Percentiles rank a stretch among this genome's conserved stretches.
Evolutionary conservation across 1,140 invertebrate genomes (phyloP).

Genomic region (Pogonognathellus flavescens): DNA sequence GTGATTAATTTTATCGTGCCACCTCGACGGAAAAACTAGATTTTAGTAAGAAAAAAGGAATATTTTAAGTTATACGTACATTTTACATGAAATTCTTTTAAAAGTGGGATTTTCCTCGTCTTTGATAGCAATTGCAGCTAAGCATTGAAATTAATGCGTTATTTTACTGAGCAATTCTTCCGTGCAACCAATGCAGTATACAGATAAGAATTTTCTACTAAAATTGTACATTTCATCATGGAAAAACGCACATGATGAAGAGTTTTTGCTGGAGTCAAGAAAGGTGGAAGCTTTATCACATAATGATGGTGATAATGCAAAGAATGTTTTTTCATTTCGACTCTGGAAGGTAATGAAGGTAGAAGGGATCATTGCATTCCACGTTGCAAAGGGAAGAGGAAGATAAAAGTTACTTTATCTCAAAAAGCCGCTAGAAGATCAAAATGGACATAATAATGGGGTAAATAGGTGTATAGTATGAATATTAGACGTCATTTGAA

Average conservation of each 20-base stretch:
- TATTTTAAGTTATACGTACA: no score
- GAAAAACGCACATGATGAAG: neutral
- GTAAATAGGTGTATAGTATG: neutral
- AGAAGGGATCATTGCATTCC: neutral
- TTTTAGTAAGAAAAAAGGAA: no score
- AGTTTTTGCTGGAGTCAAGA: neutral
- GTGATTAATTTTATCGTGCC: no score
- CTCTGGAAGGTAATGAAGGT: neutral
- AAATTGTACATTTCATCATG: neutral
- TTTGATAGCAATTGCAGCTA: no score
- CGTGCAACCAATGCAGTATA: no score
- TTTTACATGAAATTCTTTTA: no score
- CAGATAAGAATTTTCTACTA: no score
- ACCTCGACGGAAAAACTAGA: no score
- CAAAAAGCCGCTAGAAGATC: slow-evolving; percentile 3
- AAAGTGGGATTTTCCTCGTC: no score
- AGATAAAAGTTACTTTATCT: neutral
- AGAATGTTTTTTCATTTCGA: neutral
- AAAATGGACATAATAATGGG: neutral
- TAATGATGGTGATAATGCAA: slow-evolving; percentile 1
- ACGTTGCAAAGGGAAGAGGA: neutral
- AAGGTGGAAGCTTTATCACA: slow-evolving; percentile 4
- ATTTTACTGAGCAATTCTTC: no score
- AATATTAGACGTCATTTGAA: slow-evolving; percentile 17
- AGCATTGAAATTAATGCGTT: no score